A percentile compares a stretch with the other conserved stretches of the same genome.
These are phyloP conservation scores for Chanos chanos DNA, from an alignment of 2,797 vertebrate genomes.

Conservation along the genomic window DNA sequence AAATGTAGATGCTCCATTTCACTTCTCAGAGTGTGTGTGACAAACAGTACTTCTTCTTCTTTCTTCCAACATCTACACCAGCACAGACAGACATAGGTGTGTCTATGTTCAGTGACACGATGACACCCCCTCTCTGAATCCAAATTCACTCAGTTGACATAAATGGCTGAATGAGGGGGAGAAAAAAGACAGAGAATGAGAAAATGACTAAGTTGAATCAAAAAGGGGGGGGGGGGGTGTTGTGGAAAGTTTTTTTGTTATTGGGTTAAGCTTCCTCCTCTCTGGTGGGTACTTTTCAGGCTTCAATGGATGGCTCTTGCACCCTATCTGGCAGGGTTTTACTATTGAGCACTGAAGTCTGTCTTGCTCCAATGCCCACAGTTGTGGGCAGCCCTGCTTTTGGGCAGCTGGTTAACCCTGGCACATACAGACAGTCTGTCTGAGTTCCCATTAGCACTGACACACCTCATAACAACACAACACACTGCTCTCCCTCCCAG, in stretches of 20 bases:
- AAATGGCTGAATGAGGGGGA: conserved; percentile 13
- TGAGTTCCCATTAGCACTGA: conserved; percentile 51
- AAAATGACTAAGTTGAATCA: too few relatives aligned
- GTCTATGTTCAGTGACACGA: too few relatives aligned
- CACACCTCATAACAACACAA: conserved; percentile 48
- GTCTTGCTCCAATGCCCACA: too few relatives aligned
- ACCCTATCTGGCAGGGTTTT: conserved; percentile 31
- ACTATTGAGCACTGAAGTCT: too few relatives aligned
- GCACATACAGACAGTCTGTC: too few relatives aligned
- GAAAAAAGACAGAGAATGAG: background rate
- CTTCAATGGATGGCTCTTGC: conserved; percentile 46
- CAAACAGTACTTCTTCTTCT: too few relatives aligned
- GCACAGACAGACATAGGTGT: too few relatives aligned
- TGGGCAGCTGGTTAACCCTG: too few relatives aligned
- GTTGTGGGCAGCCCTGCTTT: background rate
- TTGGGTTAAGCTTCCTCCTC: background rate
- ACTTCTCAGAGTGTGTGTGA: too few relatives aligned
- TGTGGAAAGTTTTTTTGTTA: background rate
- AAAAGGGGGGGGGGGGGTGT: too few relatives aligned
- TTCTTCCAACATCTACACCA: too few relatives aligned
- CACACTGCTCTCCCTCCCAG: conserved; percentile 44
- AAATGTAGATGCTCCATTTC: too few relatives aligned
- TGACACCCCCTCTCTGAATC: conserved; percentile 4
- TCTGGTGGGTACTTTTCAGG: conserved; percentile 53
- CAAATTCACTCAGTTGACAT: conserved; percentile 19